Conservation (phyloP, 2,797 vertebrate genomes). For the Linurgus olivaceus region DNA sequence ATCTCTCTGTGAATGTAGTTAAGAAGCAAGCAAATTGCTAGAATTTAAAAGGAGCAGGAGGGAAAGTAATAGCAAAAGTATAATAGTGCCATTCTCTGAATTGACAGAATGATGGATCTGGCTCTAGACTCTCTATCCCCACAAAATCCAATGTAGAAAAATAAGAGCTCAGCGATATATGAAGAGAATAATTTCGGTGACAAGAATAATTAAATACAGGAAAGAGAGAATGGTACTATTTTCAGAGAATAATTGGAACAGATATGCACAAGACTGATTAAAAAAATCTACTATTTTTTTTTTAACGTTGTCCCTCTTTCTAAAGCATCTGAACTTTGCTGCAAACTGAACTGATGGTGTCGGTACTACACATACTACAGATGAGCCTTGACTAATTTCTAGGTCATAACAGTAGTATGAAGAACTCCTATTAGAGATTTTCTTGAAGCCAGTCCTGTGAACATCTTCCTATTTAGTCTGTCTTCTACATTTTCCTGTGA, state of each 20-base stretch:
- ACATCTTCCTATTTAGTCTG: neutral
- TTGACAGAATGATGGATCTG: neutral
- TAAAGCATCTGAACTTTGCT: neutral
- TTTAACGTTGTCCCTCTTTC: neutral
- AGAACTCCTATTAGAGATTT: neutral
- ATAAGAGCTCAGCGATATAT: neutral
- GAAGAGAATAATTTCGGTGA: neutral
- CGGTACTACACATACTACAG: accelerated
- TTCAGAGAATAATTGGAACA: neutral
- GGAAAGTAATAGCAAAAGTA: neutral
- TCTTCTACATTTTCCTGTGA: neutral
- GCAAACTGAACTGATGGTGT: neutral
- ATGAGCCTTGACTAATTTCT: neutral
- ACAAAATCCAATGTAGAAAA: neutral
- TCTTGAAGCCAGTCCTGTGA: neutral
- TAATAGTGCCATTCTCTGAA: neutral
- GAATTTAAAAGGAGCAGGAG: neutral
- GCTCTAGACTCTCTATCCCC: neutral
- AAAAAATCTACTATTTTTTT: neutral
- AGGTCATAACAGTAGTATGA: neutral
- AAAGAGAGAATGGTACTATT: neutral
- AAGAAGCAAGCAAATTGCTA: neutral
- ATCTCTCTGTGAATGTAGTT: neutral
- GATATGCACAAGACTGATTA: neutral
- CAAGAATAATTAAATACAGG: neutral